These are phyloP conservation scores for Margaritifera margaritifera DNA, from an alignment of 2,888 invertebrate species.

Conservation along the genomic window DNA sequence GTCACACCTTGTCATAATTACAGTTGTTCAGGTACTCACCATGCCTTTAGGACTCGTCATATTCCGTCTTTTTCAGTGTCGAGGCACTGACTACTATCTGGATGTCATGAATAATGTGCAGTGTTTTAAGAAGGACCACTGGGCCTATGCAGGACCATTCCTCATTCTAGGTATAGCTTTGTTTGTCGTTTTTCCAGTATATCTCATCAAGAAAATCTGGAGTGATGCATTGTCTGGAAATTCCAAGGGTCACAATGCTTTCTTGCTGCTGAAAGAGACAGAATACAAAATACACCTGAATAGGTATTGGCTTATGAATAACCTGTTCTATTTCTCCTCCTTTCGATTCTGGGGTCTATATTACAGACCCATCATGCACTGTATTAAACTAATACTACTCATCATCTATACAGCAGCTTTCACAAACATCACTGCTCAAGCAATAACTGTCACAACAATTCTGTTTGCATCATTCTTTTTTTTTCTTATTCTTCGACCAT, in stretches of 20 bases:
- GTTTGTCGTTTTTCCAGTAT: slow-evolving; percentile 58
- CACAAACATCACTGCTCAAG: slow-evolving; percentile 50
- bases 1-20: slow-evolving; percentile 52
- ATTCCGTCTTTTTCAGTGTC: slow-evolving; percentile 61
- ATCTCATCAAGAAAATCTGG: slow-evolving; percentile 55
- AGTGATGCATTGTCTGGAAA: slow-evolving; percentile 52
- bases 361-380: slow-evolving; percentile 52
- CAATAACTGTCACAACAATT: slow-evolving; percentile 41
- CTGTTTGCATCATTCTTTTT: slow-evolving; percentile 43
- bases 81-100: slow-evolving; percentile 36
- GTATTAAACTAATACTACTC: slow-evolving; percentile 52
- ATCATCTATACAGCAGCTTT: slow-evolving; percentile 54
- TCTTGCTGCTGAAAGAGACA: slow-evolving; percentile 66
- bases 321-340: slow-evolving; percentile 65
- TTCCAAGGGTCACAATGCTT: slow-evolving; percentile 60
- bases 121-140: slow-evolving; percentile 56
- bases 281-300: slow-evolving; percentile 68
- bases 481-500: slow-evolving; percentile 55
- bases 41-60: slow-evolving; percentile 60
- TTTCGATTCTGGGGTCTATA: slow-evolving; percentile 59
- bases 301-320: slow-evolving; percentile 58
- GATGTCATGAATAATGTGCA: slow-evolving; percentile 56
- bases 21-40: slow-evolving; percentile 55
- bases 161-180: slow-evolving; percentile 42
- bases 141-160: slow-evolving; percentile 55